A percentile compares a stretch with the other conserved stretches of the same genome.
phyloP scores from a whole-genome alignment of 2,113 vertebrate species.

The Brachypteracias leptosomus region DNA sequence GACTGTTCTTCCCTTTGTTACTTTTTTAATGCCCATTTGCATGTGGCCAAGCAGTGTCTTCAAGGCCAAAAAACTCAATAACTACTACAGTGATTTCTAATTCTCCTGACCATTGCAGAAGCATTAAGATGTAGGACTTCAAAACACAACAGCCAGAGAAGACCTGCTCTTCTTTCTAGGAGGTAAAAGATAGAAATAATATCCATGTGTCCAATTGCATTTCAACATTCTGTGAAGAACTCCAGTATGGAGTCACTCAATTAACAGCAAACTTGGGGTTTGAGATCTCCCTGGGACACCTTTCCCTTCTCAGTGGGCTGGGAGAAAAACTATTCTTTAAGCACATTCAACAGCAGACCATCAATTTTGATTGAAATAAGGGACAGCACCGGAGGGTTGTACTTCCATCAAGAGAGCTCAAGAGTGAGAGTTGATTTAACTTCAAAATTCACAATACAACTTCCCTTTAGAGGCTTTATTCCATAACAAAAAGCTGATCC shows the following conservation, averaged over 20 bases:
- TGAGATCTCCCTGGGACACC: neutral
- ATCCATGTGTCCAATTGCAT: neutral
- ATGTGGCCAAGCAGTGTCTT: neutral
- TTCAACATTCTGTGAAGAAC: neutral
- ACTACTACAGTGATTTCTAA: neutral
- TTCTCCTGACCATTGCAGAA: neutral
- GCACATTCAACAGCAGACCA: neutral
- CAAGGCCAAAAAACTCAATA: neutral
- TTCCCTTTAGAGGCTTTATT: neutral
- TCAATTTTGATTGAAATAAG: neutral
- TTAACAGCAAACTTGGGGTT: neutral
- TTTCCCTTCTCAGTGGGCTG: neutral
- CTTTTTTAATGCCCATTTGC: neutral
- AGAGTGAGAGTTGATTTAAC: neutral
- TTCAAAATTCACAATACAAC: neutral
- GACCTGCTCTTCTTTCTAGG: neutral
- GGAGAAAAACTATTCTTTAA: neutral
- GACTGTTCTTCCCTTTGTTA: neutral
- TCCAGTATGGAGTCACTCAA: neutral
- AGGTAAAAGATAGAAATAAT: neutral
- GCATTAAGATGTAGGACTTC: neutral
- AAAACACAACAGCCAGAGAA: neutral
- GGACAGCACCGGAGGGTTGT: neutral
- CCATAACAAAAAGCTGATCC: neutral
- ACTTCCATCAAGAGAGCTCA: neutral